These are phyloP conservation scores for Gonatopus flavifemur DNA, from an alignment of 1,140 invertebrate genomes.

Conservation along the genomic window DNA sequence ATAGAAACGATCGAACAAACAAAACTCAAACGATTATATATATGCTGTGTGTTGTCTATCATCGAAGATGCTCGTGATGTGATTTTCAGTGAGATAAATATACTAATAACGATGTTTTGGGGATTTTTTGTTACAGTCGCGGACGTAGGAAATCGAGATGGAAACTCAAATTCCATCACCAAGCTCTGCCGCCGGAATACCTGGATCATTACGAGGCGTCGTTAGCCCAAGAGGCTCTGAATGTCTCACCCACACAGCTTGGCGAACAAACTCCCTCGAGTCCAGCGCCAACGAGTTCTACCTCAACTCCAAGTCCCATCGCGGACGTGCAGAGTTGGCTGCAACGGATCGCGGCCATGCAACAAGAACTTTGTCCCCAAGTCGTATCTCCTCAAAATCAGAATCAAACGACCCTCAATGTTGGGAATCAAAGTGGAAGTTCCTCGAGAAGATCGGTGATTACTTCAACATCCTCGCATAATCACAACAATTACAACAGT, in stretches of 20 bases:
- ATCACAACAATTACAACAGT: constrained; percentile 29
- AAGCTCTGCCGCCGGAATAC: constrained; percentile 77
- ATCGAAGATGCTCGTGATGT: not conserved
- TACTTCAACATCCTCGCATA: constrained; percentile 35
- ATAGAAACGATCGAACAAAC: too few species aligned
- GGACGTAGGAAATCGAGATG: constrained; percentile 68
- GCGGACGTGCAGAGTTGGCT: constrained; percentile 69
- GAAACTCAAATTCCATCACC: constrained; percentile 81
- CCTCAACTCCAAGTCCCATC: constrained; percentile 48
- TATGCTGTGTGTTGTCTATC: too few species aligned
- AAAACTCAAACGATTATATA: too few species aligned
- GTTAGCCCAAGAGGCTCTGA: constrained; percentile 59
- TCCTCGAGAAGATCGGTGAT: constrained; percentile 41
- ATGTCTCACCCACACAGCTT: constrained; percentile 29
- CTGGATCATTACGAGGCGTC: constrained; percentile 77
- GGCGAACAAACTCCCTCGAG: constrained; percentile 28
- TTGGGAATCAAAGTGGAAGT: constrained; percentile 16
- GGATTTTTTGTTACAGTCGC: constrained; percentile 48
- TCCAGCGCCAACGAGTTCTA: constrained; percentile 38
- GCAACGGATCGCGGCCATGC: constrained; percentile 69
- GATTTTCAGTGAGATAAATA: too few species aligned
- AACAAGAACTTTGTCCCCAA: constrained; percentile 58
- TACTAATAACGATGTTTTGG: not conserved
- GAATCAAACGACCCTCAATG: constrained; percentile 8
- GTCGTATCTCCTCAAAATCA: constrained; percentile 15